Percentiles rank a stretch among this genome's conserved stretches.
phyloP scores from a whole-genome alignment of 2,113 vertebrate genomes.

The Columbina picui region DNA sequence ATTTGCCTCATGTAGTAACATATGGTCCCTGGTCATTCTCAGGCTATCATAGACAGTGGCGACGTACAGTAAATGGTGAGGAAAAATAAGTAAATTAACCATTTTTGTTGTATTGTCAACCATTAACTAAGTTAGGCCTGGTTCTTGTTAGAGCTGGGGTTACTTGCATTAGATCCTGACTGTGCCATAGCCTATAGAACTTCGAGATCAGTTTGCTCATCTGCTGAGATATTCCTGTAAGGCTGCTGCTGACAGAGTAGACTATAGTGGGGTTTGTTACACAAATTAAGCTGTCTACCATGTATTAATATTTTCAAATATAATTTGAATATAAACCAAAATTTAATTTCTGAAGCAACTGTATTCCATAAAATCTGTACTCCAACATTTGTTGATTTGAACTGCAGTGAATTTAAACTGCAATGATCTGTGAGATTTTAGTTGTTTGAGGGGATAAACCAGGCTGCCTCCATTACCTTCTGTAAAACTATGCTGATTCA shows the following conservation, averaged over 20 bases:
- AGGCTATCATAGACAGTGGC: neutral
- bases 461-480: neutral
- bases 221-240: neutral
- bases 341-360: neutral
- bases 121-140: neutral
- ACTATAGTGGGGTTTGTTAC: neutral
- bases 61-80: neutral
- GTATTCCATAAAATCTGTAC: neutral
- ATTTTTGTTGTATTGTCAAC: neutral
- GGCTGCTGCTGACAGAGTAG: neutral
- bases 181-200: neutral
- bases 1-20: neutral
- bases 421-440: neutral
- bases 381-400: neutral
- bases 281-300: neutral
- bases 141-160: neutral
- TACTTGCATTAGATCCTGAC: neutral
- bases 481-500: neutral
- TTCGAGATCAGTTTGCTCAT: neutral
- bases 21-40: neutral
- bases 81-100: neutral
- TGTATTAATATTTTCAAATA: conserved; percentile 2
- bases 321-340: neutral
- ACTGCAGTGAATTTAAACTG: neutral
- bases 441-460: neutral